Evolutionary conservation across 2,888 invertebrate species (phyloP).

Genomic region (Chesias legatella): DNA sequence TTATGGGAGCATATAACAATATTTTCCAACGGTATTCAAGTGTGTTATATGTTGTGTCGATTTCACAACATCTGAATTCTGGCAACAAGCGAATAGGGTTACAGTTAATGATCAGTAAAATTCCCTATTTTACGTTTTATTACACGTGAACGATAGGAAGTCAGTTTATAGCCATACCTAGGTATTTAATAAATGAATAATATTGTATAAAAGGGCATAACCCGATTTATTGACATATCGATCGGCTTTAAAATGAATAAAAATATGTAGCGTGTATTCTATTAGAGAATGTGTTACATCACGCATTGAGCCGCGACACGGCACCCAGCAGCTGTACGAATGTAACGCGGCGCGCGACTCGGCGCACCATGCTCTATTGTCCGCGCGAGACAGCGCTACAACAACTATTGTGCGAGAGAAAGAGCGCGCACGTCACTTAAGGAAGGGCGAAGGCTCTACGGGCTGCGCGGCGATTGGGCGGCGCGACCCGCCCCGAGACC

Average conservation of each 20-base stretch:
- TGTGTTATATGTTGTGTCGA: not conserved
- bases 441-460: conserved; percentile 70
- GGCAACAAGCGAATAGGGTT: conserved; percentile 6
- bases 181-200: conserved; percentile 18
- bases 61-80: conserved; percentile 6
- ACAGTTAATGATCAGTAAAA: conserved; percentile 15
- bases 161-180: conserved; percentile 1
- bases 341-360: conserved; percentile 55
- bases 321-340: conserved; percentile 68
- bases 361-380: conserved; percentile 51
- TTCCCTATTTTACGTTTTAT: conserved; percentile 12
- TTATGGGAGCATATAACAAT: no score
- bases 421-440: conserved; percentile 38
- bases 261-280: conserved; percentile 44
- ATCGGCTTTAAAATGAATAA: conserved; percentile 37
- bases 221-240: conserved; percentile 37
- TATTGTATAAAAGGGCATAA: conserved; percentile 19
- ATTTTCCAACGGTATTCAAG: not conserved
- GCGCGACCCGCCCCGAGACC: conserved; percentile 55
- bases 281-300: conserved; percentile 66
- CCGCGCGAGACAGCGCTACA: conserved; percentile 42
- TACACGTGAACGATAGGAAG: not conserved
- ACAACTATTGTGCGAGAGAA: conserved; percentile 36
- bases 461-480: conserved; percentile 53
- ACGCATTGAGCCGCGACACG: conserved; percentile 57